Conservation (phyloP, 2,113 vertebrate species). For the Cygnus buccinator region DNA sequence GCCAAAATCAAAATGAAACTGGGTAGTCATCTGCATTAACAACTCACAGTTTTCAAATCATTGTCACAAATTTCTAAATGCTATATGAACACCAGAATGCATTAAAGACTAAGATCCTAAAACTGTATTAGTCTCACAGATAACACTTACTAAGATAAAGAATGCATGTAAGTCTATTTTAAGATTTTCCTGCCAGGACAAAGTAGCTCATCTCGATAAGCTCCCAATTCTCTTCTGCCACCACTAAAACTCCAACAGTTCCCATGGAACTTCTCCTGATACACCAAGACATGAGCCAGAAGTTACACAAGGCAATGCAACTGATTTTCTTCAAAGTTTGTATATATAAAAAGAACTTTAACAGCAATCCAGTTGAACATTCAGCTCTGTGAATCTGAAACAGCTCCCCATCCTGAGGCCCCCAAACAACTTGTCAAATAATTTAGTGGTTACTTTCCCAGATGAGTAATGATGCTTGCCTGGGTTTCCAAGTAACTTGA, state of each 20-base stretch:
- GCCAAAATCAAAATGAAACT: background rate
- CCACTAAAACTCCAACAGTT: background rate
- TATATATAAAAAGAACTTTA: background rate
- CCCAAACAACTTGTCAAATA: constrained; percentile 37
- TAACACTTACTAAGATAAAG: background rate
- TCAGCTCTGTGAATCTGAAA: constrained; percentile 2
- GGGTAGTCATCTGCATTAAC: background rate
- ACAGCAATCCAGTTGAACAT: background rate
- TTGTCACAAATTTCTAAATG: constrained; percentile 12
- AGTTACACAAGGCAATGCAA: background rate
- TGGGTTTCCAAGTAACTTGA: constrained; percentile 45
- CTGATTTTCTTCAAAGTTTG: background rate
- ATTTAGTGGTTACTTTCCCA: constrained; percentile 37
- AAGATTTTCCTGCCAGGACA: background rate
- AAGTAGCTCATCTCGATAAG: background rate
- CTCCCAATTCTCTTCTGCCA: background rate
- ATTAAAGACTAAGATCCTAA: background rate
- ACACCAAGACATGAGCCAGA: background rate
- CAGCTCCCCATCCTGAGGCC: background rate
- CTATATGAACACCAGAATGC: background rate
- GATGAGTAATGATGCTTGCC: constrained; percentile 27
- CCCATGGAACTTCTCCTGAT: background rate
- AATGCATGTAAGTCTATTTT: background rate
- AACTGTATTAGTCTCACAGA: background rate
- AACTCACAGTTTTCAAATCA: background rate